Evolutionary conservation across 2,888 invertebrate genomes (phyloP).

Genomic region (Mesorhabditis sp.): DNA sequence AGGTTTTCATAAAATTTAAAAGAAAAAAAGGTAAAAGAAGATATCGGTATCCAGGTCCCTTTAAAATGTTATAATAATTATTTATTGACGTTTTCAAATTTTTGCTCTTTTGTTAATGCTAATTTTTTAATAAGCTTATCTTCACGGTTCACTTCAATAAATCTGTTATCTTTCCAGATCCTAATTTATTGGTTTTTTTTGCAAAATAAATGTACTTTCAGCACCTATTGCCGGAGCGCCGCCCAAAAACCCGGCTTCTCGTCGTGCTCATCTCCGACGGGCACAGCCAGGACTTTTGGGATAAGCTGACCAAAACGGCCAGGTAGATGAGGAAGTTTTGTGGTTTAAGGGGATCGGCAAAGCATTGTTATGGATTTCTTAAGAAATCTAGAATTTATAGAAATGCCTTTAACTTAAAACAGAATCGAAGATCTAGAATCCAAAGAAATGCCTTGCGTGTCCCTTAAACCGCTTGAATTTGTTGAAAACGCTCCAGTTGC

Average conservation of each 20-base stretch:
- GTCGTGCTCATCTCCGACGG: constrained; percentile 35
- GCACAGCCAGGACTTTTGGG: constrained; percentile 30
- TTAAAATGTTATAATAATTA: too few species aligned
- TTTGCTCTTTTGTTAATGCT: too few species aligned
- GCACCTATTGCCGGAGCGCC: constrained; percentile 10
- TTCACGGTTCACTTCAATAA: too few species aligned
- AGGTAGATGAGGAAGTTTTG: constrained; percentile 9
- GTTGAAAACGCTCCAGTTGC: too few species aligned
- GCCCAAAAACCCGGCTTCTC: constrained; percentile 25
- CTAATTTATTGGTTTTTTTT: neutral
- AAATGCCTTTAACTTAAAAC: neutral
- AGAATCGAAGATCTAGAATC: neutral
- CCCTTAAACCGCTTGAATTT: too few species aligned
- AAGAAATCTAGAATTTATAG: neutral
- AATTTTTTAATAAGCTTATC: too few species aligned
- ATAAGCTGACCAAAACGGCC: constrained; percentile 21
- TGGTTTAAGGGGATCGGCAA: neutral
- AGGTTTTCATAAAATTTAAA: too few species aligned
- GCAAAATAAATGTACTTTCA: constrained; percentile 5
- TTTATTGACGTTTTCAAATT: too few species aligned
- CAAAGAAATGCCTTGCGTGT: neutral
- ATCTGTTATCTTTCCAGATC: neutral
- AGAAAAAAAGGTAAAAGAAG: too few species aligned
- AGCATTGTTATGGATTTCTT: neutral
- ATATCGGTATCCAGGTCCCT: too few species aligned